Percentiles rank a stretch among this genome's conserved stretches.
These are phyloP conservation scores for Campoplex capitator DNA, from an alignment of 2,888 invertebrate genomes.

Conservation along the genomic window DNA sequence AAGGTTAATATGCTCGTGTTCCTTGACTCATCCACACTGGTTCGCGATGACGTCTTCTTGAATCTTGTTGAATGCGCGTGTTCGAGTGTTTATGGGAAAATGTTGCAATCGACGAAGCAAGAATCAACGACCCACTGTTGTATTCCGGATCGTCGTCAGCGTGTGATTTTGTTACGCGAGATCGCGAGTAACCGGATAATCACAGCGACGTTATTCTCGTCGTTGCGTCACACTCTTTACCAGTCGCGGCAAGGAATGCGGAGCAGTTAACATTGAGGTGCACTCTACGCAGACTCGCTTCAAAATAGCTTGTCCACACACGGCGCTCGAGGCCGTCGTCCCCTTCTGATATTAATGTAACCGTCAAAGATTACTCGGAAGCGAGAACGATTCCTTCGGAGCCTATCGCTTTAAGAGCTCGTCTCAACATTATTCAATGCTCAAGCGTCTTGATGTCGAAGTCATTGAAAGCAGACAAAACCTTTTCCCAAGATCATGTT, in stretches of 20 bases:
- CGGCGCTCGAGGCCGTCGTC: not conserved
- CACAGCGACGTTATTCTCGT: constrained; percentile 22
- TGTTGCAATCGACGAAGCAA: not conserved
- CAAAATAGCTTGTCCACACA: not conserved
- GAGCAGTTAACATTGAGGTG: constrained; percentile 37
- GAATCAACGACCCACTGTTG: constrained; percentile 3
- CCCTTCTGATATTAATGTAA: constrained; percentile 53
- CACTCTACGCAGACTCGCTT: constrained; percentile 18
- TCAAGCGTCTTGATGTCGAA: not conserved
- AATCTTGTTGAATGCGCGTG: not conserved
- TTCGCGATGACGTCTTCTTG: not conserved
- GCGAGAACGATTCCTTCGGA: constrained; percentile 13
- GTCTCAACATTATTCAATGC: constrained; percentile 6
- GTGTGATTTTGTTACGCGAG: constrained; percentile 53
- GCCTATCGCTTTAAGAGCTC: constrained; percentile 27
- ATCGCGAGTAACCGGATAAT: constrained; percentile 54
- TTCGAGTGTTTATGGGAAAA: constrained; percentile 3
- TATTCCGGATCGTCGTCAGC: constrained; percentile 28
- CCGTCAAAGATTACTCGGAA: constrained; percentile 59
- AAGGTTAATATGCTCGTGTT: not conserved
- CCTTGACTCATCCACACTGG: not conserved
- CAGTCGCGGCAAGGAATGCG: constrained; percentile 11
- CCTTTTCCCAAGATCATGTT: not conserved
- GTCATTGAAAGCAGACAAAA: not conserved
- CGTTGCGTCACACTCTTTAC: constrained; percentile 40